Conservation (phyloP, 2,113 vertebrate species). For the Tenebrosternarchus preto region DNA sequence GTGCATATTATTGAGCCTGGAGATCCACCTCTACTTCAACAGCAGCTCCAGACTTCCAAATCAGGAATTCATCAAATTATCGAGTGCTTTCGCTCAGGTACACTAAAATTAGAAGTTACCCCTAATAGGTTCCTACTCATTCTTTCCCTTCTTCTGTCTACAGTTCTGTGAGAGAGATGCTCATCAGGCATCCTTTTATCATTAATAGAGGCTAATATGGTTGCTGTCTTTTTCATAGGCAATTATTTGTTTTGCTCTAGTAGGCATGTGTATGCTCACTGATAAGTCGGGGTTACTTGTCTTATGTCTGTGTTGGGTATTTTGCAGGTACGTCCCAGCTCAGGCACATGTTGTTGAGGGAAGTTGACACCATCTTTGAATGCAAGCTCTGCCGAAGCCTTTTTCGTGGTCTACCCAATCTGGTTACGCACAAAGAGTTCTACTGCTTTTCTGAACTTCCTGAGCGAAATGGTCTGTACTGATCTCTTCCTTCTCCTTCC, state of each 20-base stretch:
- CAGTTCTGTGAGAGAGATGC: not conserved
- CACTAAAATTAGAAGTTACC: not conserved
- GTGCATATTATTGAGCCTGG: conserved; percentile 86
- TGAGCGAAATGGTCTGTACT: conserved; percentile 85
- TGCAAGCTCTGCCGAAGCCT: conserved; percentile 97
- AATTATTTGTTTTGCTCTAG: not conserved
- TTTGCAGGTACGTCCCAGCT: conserved; percentile 89
- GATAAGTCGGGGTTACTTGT: conserved; percentile 15
- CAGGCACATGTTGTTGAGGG: conserved; percentile 92
- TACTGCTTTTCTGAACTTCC: conserved; percentile 90
- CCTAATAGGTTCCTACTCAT: not conserved
- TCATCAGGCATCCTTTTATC: not conserved
- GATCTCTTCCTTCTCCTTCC: not conserved
- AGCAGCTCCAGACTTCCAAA: conserved; percentile 94
- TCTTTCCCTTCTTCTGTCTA: not conserved
- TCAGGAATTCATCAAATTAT: conserved; percentile 99
- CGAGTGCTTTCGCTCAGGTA: conserved; percentile 98
- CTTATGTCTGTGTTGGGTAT: conserved; percentile 48
- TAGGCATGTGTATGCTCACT: too few species aligned
- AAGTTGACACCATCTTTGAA: conserved; percentile 99
- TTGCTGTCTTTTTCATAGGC: not conserved
- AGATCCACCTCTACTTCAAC: conserved; percentile 92
- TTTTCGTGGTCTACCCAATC: conserved; percentile 96
- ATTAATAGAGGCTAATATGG: not conserved
- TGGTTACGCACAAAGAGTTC: conserved; percentile 98